phyloP scores from a whole-genome alignment of 2,113 vertebrate genomes.

The Nicator chloris region DNA sequence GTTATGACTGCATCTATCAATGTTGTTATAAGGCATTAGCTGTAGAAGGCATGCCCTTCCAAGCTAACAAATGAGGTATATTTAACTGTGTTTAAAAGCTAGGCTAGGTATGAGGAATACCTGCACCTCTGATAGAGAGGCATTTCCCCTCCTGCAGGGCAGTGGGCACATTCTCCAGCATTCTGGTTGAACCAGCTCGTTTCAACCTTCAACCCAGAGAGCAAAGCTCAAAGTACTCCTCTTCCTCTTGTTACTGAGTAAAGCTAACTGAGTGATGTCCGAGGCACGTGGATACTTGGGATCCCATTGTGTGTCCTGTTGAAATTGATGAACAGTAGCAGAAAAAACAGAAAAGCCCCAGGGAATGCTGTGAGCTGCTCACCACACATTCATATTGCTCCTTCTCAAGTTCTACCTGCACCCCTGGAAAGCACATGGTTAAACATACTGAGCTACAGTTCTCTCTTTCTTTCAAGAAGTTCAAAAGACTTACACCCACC shows the following conservation, averaged over 20 bases:
- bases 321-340: background rate
- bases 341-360: background rate
- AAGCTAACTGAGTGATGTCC: background rate
- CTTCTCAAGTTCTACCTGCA: background rate
- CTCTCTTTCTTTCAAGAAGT: conserved; percentile 33
- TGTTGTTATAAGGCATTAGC: background rate
- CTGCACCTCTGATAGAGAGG: background rate
- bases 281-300: fast-evolving
- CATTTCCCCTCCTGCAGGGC: background rate
- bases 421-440: background rate
- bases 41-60: background rate
- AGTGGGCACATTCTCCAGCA: too few relatives aligned
- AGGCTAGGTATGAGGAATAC: background rate
- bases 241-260: background rate
- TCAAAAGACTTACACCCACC: conserved; percentile 59
- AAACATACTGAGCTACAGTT: background rate
- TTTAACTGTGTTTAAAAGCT: background rate
- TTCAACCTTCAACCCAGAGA: background rate
- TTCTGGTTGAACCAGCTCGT: background rate
- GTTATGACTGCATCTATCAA: background rate
- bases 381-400: background rate
- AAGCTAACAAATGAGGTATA: background rate
- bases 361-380: background rate
- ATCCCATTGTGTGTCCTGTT: background rate
- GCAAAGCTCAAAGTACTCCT: background rate